Conservation (phyloP, 2,113 vertebrate genomes). For the Collichthys lucidus region DNA sequence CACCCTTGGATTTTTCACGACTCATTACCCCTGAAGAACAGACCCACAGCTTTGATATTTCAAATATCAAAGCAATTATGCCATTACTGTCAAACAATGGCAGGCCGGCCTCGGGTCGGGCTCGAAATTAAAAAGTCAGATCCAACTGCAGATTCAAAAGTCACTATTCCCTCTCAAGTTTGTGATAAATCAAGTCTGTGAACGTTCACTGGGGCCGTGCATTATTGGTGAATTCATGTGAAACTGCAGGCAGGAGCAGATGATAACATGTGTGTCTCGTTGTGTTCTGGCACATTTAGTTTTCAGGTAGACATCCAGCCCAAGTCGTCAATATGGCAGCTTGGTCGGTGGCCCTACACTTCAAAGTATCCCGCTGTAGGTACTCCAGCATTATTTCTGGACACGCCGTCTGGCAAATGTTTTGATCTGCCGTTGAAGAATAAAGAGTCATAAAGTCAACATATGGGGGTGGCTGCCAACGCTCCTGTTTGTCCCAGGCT, state of each 20-base stretch:
- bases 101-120: conserved; percentile 21
- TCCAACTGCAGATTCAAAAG: conserved; percentile 21
- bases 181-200: conserved; percentile 34
- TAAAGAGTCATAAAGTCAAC: too few species aligned
- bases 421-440: too few species aligned
- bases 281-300: conserved; percentile 14
- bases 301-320: not conserved
- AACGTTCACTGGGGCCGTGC: not conserved
- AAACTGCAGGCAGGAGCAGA: not conserved
- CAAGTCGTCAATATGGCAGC: too few species aligned
- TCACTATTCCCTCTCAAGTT: not conserved
- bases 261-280: not conserved
- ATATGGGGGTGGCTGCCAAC: too few species aligned
- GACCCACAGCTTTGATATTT: conserved; percentile 32
- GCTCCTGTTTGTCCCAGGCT: too few species aligned
- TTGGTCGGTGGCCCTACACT: too few species aligned
- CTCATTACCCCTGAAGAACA: conserved; percentile 30
- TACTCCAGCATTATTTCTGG: too few species aligned
- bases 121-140: conserved; percentile 33
- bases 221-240: not conserved
- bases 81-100: conserved; percentile 37
- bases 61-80: conserved; percentile 54
- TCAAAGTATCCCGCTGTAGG: too few species aligned
- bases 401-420: too few species aligned
- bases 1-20: conserved; percentile 40